Percentiles rank a stretch among this genome's conserved stretches.
Conservation (phyloP, 2,888 invertebrate species). For the Cheilosia impressa region DNA sequence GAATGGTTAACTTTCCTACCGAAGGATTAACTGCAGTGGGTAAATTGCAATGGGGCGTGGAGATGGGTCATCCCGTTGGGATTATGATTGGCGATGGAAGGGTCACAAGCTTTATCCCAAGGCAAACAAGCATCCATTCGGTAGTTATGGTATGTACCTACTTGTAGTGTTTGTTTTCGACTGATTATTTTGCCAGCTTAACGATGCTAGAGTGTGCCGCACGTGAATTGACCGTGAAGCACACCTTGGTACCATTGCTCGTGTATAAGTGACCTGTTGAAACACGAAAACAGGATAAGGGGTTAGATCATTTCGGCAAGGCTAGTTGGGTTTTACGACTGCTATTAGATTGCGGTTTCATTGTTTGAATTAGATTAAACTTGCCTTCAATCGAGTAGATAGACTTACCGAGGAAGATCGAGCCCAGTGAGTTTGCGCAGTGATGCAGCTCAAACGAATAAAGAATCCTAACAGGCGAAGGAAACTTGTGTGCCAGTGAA, state of each 20-base stretch:
- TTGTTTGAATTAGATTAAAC: too few relatives aligned
- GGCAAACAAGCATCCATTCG: constrained; percentile 34
- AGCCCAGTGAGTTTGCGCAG: too few relatives aligned
- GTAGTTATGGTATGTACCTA: constrained; percentile 11
- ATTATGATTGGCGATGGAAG: constrained; percentile 39
- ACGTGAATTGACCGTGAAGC: constrained; percentile 50
- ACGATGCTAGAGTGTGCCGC: constrained; percentile 27
- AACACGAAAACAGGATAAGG: too few relatives aligned
- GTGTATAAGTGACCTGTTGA: too few relatives aligned
- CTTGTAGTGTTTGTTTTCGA: constrained; percentile 25
- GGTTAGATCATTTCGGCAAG: too few relatives aligned
- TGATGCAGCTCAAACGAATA: too few relatives aligned
- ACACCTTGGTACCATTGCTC: constrained; percentile 3
- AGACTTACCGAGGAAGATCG: too few relatives aligned
- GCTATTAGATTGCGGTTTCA: too few relatives aligned
- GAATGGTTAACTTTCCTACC: constrained; percentile 72
- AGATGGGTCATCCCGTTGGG: constrained; percentile 62
- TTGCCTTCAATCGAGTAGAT: too few relatives aligned
- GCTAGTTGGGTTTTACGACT: too few relatives aligned
- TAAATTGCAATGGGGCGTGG: constrained; percentile 69
- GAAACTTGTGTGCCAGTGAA: too few relatives aligned
- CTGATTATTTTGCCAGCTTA: constrained; percentile 55
- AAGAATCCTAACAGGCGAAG: too few relatives aligned
- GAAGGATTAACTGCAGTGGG: constrained; percentile 74
- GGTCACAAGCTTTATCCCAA: constrained; percentile 15